phyloP scores from a whole-genome alignment of 1,140 invertebrate species.

The Diuraphis noxia region DNA sequence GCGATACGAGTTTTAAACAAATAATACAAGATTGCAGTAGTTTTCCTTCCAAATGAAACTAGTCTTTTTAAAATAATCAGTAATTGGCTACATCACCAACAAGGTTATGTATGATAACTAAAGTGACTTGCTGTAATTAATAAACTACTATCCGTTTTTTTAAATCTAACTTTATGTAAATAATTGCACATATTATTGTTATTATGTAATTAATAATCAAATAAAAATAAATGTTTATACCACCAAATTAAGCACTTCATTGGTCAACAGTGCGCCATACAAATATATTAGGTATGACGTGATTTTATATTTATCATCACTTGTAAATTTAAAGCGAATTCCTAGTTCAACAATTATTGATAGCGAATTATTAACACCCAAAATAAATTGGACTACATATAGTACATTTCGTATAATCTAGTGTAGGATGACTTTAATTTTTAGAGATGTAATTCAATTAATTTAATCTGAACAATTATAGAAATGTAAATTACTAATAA shows the following conservation, averaged over 20 bases:
- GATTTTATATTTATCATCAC: neutral
- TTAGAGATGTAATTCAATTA: neutral
- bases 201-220: neutral
- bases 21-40: neutral
- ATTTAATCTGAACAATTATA: neutral
- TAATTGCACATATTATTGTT: neutral
- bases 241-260: neutral
- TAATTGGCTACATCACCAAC: neutral
- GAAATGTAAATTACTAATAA: neutral
- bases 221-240: neutral
- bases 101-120: neutral
- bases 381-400: neutral
- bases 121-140: neutral
- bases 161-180: neutral
- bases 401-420: neutral
- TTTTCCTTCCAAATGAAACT: neutral
- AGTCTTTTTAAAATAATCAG: neutral
- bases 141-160: neutral
- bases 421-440: neutral
- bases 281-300: neutral
- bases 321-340: neutral
- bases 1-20: neutral
- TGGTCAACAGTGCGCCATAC: neutral
- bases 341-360: neutral
- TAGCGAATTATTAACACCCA: neutral